A percentile compares a stretch with the other conserved stretches of the same genome.
These are phyloP conservation scores for Podargus strigoides DNA, from an alignment of 2,797 vertebrate genomes.

Conservation along the genomic window DNA sequence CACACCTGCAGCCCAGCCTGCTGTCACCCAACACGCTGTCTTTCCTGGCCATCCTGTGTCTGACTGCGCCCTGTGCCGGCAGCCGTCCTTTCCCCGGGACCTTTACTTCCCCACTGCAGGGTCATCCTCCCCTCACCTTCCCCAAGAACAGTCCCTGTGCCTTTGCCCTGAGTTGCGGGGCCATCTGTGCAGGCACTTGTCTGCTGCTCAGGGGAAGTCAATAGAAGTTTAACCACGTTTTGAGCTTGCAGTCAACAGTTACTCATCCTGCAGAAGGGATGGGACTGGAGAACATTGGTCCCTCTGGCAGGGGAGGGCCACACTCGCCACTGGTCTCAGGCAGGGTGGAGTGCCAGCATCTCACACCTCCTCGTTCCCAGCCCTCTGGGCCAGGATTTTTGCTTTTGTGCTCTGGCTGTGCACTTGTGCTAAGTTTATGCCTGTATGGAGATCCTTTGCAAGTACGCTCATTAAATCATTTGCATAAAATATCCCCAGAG, in stretches of 20 bases:
- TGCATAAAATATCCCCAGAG: background rate
- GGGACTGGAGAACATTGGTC: background rate
- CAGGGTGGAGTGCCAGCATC: background rate
- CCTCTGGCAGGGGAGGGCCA: background rate
- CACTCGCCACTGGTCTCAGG: fast-evolving
- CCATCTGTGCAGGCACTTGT: background rate
- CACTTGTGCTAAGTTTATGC: background rate
- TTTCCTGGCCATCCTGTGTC: background rate
- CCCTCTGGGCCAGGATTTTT: conserved; percentile 9
- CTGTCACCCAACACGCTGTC: background rate
- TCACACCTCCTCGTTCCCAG: background rate
- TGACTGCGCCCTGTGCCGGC: background rate
- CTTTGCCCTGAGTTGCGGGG: fast-evolving
- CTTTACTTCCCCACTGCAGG: fast-evolving
- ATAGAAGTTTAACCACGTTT: background rate
- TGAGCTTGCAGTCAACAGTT: background rate
- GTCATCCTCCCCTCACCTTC: background rate
- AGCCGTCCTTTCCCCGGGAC: background rate
- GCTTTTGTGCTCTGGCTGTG: background rate
- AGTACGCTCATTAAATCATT: background rate
- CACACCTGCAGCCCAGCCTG: conserved; percentile 40
- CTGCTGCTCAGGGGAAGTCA: background rate
- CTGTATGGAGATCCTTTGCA: conserved; percentile 8
- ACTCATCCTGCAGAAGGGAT: background rate
- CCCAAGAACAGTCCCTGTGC: background rate